Evolutionary conservation across 2,797 vertebrate genomes (phyloP), one percentile per base, ranked within the genome.

Genomic region (Scomberomorus guttatus): DNA sequence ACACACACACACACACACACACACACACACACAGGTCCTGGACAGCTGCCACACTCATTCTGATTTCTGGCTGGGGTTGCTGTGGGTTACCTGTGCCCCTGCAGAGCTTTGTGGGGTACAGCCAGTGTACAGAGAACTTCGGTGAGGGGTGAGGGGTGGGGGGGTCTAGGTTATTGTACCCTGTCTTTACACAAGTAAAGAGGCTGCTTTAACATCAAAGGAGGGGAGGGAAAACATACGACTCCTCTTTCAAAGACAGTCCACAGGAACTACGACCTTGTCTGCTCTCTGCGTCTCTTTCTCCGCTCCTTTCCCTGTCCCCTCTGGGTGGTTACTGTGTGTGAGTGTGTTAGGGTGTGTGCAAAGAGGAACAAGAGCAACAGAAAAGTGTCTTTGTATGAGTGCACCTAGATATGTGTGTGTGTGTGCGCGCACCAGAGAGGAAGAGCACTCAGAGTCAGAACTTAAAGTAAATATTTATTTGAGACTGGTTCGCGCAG

Each of bases 141-240:
- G 72, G 81, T 77, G 78, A 70, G 71, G 46, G 65, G 80, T 34
- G 57, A 29, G 22, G 22, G 34, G 46, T 10, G 17, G 44, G 50
- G 67, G 81, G 77, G 72, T 86, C 80, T 79, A 85, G 81, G 89
- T 88, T 86, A 90, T 89, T 91, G 86, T 92, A 72, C 57, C 56
- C 74, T 56, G 54, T 90, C 89, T 91, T 88, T 92, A 90, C 87
- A 79, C 87, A 75, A 68, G 86, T 92, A 83, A 92, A 92, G 88
- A 91, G 89, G 80, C 88, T 90, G 89, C 85, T 93, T 93, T 88
- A 88, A 89, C 94, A 93, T 95, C 93, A 95, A 94, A 95, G 90
- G 48, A 78, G 32, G 18, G 54, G 75, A 81, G 87, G 83, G 75
- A 88, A 93, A 89, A 86, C 89, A 90, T 44, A 81, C 12, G 69